Percentiles rank a stretch among this genome's conserved stretches.
phyloP scores from a whole-genome alignment of 1,140 invertebrate genomes.

The Spodoptera litura region DNA sequence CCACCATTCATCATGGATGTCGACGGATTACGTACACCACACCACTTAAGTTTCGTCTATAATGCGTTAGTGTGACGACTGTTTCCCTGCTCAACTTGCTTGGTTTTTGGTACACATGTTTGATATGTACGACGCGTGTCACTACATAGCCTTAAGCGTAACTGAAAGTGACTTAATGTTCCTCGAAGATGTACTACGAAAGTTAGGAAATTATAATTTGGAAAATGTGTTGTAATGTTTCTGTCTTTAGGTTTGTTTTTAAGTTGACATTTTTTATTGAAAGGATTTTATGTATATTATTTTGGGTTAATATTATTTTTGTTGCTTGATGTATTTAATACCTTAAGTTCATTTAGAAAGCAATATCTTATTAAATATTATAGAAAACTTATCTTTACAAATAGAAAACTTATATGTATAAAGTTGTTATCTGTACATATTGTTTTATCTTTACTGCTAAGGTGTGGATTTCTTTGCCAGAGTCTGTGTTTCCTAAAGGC shows the following conservation, averaged over 20 bases:
- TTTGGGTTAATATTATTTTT: too few species aligned
- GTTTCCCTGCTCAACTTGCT: constrained; percentile 15
- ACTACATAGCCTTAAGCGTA: background rate
- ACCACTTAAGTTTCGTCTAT: constrained; percentile 33
- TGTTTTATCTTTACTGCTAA: too few species aligned
- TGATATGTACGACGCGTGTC: constrained; percentile 9
- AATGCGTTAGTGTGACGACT: constrained; percentile 11
- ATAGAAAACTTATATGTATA: too few species aligned
- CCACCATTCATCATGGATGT: constrained; percentile 59
- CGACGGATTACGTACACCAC: constrained; percentile 51
- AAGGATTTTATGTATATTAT: too few species aligned
- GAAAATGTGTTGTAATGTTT: background rate
- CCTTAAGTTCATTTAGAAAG: too few species aligned
- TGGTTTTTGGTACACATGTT: constrained; percentile 24
- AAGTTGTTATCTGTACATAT: too few species aligned
- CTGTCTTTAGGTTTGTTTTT: background rate
- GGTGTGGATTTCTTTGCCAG: too few species aligned
- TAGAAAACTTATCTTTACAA: too few species aligned
- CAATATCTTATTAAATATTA: too few species aligned
- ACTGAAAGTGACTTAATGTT: constrained; percentile 23
- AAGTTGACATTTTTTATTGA: background rate
- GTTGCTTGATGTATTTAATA: too few species aligned
- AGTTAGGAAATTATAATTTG: constrained; percentile 3
- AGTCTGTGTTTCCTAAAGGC: too few species aligned
- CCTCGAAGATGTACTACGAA: background rate